Percentiles rank a stretch among this genome's conserved stretches.
Conservation (phyloP, 2,888 invertebrate species). For the Theretra japonica region DNA sequence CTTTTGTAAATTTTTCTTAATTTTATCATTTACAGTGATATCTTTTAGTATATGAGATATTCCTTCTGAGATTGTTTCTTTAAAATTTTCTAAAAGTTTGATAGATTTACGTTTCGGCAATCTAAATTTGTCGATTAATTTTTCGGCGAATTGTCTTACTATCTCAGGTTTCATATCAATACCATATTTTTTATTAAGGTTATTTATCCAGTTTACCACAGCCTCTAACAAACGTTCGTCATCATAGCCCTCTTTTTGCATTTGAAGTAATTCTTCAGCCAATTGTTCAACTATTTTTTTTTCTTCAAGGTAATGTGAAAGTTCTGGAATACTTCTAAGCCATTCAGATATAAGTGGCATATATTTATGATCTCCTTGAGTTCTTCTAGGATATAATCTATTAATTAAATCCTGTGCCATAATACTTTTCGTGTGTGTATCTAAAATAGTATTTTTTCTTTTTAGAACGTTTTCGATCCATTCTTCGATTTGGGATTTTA, state of each 20-base stretch:
- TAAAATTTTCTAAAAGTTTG: conserved; percentile 34
- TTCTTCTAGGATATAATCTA: not conserved
- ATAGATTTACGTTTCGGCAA: conserved; percentile 32
- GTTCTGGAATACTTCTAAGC: not conserved
- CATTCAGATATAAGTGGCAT: conserved; percentile 2
- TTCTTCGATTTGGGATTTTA: not conserved
- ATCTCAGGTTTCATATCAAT: not conserved
- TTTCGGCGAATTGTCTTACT: not conserved
- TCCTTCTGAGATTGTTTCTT: conserved; percentile 35
- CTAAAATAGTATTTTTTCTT: not conserved
- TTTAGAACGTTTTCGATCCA: not conserved
- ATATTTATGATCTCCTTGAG: not conserved
- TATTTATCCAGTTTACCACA: conserved; percentile 3
- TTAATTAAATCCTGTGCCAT: conserved; percentile 10
- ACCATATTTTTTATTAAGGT: not conserved
- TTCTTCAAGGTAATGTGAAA: not conserved
- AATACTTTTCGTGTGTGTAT: not conserved
- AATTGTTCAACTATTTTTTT: not conserved
- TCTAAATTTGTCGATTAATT: conserved; percentile 32
- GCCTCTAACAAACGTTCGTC: not conserved
- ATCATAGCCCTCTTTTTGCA: conserved; percentile 1
- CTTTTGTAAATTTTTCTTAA: conserved; percentile 35
- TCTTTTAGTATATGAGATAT: conserved; percentile 36
- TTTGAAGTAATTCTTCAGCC: not conserved
- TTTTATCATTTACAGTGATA: conserved; percentile 31